phyloP scores from a whole-genome alignment of 37 sponge, comb jelly and placozoan genomes.

The Aphrocallistes beatrix region DNA sequence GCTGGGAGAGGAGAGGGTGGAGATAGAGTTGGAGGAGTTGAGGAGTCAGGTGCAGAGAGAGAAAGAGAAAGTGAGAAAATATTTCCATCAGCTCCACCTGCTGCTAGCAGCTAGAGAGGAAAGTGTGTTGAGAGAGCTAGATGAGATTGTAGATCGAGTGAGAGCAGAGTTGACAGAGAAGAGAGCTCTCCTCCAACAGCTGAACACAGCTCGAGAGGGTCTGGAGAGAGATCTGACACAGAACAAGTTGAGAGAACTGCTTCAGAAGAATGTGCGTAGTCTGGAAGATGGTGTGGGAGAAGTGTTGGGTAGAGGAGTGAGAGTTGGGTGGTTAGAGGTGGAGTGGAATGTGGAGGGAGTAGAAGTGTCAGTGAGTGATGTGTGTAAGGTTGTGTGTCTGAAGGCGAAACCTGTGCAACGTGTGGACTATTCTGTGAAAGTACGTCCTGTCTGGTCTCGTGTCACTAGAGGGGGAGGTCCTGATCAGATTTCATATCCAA shows the following conservation, averaged over 20 bases:
- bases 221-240: background rate
- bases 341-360: background rate
- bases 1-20: too few species aligned
- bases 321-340: background rate
- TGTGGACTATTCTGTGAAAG: background rate
- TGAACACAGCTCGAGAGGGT: background rate
- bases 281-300: background rate
- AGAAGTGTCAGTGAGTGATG: background rate
- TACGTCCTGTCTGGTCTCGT: constrained; percentile 10
- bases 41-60: background rate
- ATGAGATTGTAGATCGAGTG: background rate
- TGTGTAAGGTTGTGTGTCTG: background rate
- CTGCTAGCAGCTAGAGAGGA: background rate
- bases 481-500: background rate
- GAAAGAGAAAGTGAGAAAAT: background rate
- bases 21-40: background rate
- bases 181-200: background rate
- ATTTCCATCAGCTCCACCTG: background rate
- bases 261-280: background rate
- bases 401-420: background rate
- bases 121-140: background rate
- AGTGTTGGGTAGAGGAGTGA: background rate
- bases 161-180: background rate
- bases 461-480: background rate
- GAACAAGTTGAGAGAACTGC: background rate